Evolutionary conservation across 1,140 invertebrate genomes (phyloP).

Genomic region (Drosophila auraria): DNA sequence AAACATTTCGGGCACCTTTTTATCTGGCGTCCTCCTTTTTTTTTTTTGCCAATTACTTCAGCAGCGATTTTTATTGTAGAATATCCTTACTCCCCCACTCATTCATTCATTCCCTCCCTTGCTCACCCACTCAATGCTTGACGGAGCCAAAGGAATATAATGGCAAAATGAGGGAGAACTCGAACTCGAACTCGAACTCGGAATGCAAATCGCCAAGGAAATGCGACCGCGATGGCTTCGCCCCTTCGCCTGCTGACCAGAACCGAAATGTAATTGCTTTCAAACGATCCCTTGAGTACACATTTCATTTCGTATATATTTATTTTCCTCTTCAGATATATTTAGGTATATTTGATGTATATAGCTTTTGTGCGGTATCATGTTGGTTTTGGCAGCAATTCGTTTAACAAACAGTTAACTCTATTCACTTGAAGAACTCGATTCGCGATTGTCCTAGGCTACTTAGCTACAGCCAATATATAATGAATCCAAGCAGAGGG

Average conservation of each 20-base stretch:
- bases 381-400: constrained; percentile 43
- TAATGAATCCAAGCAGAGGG: background rate
- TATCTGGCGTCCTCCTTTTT: background rate
- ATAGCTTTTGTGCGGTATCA: constrained; percentile 16
- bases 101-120: background rate
- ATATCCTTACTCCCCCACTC: background rate
- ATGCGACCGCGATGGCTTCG: constrained; percentile 7
- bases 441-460: constrained; percentile 28
- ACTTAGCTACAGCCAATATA: background rate
- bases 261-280: constrained; percentile 40
- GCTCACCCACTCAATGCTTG: background rate
- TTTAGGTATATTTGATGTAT: background rate
- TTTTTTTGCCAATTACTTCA: constrained; percentile 40
- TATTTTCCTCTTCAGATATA: constrained; percentile 14
- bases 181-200: background rate
- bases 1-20: constrained; percentile 60
- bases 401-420: constrained; percentile 34
- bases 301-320: constrained; percentile 41
- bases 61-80: constrained; percentile 15
- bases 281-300: constrained; percentile 38
- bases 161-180: constrained; percentile 8
- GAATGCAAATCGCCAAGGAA: constrained; percentile 37
- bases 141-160: constrained; percentile 16
- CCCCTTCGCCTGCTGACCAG: constrained; percentile 6
- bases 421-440: constrained; percentile 23